Evolutionary conservation across 2,888 invertebrate genomes (phyloP).

Genomic region (Ypsolopha scabrella): DNA sequence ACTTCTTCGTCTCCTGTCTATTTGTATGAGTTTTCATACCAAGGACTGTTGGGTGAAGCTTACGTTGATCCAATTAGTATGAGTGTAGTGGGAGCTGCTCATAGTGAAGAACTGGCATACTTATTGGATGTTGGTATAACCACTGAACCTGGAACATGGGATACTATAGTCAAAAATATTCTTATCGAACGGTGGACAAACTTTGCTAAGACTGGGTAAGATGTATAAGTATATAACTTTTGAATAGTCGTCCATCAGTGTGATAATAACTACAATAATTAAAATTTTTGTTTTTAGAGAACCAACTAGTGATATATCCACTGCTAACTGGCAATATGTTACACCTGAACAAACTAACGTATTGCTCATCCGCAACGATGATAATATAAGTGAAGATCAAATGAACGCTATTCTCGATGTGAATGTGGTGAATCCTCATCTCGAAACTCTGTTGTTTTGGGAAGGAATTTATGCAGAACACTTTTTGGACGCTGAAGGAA

Average conservation of each 20-base stretch:
- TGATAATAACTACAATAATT: not conserved
- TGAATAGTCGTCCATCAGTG: not conserved
- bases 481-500: conserved; percentile 42
- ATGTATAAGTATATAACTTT: conserved; percentile 1
- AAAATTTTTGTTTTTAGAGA: conserved; percentile 25
- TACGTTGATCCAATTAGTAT: conserved; percentile 37
- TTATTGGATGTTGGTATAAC: conserved; percentile 25
- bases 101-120: conserved; percentile 51
- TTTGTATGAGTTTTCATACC: conserved; percentile 56
- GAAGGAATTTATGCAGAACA: conserved; percentile 33
- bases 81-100: conserved; percentile 31
- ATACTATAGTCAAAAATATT: conserved; percentile 33
- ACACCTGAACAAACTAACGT: conserved; percentile 19
- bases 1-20: conserved; percentile 26
- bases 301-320: conserved; percentile 35
- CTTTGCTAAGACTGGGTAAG: conserved; percentile 51
- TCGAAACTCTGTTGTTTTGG: conserved; percentile 35
- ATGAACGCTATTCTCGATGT: conserved; percentile 24
- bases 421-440: conserved; percentile 29
- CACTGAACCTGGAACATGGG: conserved; percentile 16
- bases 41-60: conserved; percentile 34
- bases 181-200: conserved; percentile 53
- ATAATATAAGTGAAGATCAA: conserved; percentile 20
- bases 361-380: conserved; percentile 29
- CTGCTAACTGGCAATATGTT: conserved; percentile 34